Base-by-base conservation (phyloP, 2,113 vertebrate species). In the Chunga burmeisteri region DNA sequence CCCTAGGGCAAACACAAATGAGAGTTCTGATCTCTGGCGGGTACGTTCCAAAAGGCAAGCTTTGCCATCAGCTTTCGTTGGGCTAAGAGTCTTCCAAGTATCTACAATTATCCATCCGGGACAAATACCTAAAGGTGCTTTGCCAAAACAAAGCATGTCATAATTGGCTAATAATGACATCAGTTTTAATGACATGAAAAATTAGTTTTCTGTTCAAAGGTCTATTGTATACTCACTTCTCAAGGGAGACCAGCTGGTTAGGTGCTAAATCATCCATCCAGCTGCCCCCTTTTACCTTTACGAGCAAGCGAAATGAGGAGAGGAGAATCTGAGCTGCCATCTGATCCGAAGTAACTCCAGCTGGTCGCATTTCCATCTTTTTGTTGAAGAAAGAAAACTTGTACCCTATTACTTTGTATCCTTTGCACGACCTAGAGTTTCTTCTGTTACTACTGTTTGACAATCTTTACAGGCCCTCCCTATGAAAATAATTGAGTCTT, bases 131-230 rank as follows among this genome's bases (percentile, higher is more conserved):
- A 38, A 68, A 72, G 4, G 56, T 68, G 71, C 67, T 90, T 61
- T 91, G 52, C 66, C 78, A 82, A 75, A 92, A 78, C 13, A 75
- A 94, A 47, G 74, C 12, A 40, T 10, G n/a, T 55, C 40, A 14
- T 80, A 92, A 72, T 42, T 88, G 62, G 66, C 42, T 71, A 70
- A 90, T 73, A 81, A 68, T 26, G 27, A 85, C 81, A 89, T 77
- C 79, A 11, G 14, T 56, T 91, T 73, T 80, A 89, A 71, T 46
- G 47, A 70, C 49, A 59, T 8, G 23, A 67, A 49, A 77, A 72
- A 73, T 36, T 2, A 36, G 75, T 63, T 78, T 72, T 65, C 50
- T 62, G 36, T 73, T 92, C 75, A 73, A 61, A 93, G 50, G 40
- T 67, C 71, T 66, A 23, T 19, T 73, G 19, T 65, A 13, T 20